phyloP scores from a whole-genome alignment of 2,797 vertebrate genomes.

The Caiman crocodilus region DNA sequence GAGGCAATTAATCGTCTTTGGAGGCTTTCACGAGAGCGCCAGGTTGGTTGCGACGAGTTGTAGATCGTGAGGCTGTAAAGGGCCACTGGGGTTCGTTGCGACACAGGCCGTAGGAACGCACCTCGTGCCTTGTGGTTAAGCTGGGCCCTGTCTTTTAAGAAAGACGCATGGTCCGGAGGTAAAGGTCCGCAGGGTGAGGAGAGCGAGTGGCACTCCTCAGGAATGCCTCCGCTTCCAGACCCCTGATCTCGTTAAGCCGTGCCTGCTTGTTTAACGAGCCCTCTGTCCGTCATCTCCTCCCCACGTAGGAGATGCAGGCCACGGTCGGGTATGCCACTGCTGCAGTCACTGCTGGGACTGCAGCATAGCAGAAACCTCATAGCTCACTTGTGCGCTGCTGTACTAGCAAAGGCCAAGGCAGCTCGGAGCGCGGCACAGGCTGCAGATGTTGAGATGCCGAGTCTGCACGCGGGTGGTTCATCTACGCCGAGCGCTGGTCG shows the following conservation, averaged over 20 bases:
- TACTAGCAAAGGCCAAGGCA: too few species aligned
- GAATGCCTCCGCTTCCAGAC: background rate
- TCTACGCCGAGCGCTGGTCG: background rate
- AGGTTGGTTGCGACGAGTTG: conserved; percentile 80
- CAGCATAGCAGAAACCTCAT: too few species aligned
- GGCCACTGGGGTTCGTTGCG: background rate
- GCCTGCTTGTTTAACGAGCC: background rate
- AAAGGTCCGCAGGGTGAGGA: too few species aligned
- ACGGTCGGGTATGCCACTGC: background rate
- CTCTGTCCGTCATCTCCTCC: background rate
- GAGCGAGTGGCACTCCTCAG: too few species aligned
- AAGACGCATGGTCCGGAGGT: too few species aligned
- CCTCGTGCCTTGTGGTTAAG: background rate
- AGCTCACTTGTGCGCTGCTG: too few species aligned
- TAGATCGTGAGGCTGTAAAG: background rate
- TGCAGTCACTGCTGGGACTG: background rate
- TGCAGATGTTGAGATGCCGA: background rate
- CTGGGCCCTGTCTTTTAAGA: background rate
- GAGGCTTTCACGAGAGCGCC: conserved; percentile 95
- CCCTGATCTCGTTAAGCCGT: background rate
- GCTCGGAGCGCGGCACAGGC: background rate
- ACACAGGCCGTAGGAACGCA: background rate
- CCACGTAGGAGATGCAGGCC: background rate
- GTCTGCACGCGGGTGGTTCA: background rate
- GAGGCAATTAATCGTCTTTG: conserved; percentile 92